Conservation (phyloP, 2,888 invertebrate genomes). For the Nemotelus nigrinus region DNA sequence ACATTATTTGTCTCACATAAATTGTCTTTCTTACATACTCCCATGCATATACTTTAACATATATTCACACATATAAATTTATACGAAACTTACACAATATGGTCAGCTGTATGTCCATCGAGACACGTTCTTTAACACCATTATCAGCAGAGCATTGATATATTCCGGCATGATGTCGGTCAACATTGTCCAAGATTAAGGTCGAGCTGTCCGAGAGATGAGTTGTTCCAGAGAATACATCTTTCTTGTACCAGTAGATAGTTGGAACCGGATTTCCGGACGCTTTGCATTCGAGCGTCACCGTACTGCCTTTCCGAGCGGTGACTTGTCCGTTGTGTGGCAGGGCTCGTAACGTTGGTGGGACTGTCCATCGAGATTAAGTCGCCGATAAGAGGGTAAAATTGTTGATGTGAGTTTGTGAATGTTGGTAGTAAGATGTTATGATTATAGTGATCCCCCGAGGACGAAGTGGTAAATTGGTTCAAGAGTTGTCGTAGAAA, state of each 20-base stretch:
- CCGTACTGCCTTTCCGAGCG: constrained; percentile 74
- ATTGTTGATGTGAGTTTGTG: too few relatives aligned
- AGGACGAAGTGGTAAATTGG: too few relatives aligned
- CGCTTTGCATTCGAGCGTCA: constrained; percentile 76
- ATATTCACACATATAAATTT: constrained; percentile 39
- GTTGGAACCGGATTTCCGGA: constrained; percentile 78
- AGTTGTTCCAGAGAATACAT: constrained; percentile 63
- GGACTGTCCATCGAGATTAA: constrained; percentile 63
- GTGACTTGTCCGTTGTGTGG: constrained; percentile 75
- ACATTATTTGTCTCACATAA: too few relatives aligned
- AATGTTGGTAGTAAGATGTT: too few relatives aligned
- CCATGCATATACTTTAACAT: background rate
- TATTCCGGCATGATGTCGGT: constrained; percentile 67
- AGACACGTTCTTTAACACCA: constrained; percentile 67
- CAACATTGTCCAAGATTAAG: constrained; percentile 67
- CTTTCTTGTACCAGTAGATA: constrained; percentile 76
- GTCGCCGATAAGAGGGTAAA: background rate
- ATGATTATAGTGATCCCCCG: too few relatives aligned
- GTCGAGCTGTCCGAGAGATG: constrained; percentile 67
- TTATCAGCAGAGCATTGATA: constrained; percentile 69
- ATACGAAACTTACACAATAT: constrained; percentile 66
- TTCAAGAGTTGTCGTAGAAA: too few relatives aligned
- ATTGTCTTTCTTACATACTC: background rate
- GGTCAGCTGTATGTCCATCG: constrained; percentile 67
- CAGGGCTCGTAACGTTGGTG: constrained; percentile 74